Base-by-base conservation (phyloP, 2,888 invertebrate genomes). In the Acrobasis repandana region DNA sequence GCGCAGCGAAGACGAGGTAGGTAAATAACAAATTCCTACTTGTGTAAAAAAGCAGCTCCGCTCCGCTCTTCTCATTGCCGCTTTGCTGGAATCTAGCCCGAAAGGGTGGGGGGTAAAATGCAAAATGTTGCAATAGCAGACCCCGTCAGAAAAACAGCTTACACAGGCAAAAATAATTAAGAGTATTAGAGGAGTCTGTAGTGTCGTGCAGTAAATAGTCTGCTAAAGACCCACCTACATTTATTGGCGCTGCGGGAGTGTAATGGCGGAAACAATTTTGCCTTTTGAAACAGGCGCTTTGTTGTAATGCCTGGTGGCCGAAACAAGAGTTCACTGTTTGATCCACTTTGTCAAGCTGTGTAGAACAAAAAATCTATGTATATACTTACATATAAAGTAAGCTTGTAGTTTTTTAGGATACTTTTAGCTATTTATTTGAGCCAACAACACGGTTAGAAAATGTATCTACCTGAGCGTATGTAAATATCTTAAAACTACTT, bases 151-250 rank as follows among this genome's bases (percentile, higher is more conserved):
- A 88, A 90, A 90, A 90, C 88, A 90, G 90, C 90, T 90, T 88
- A 87, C 88, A 88, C 86, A 83, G 83, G 89, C 90, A 88, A 90
- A 90, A 91, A 91, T 90, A 90, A 90, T 90, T 90, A 91, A 90
- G 90, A 89, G 88, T 86, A 90, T 90, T 90, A 90, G 88, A 83
- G 76, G 80, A 88, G 87, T 87, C 83, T 83, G 79, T 78, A 86
- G 80, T 85, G 86, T 86, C 88, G 86, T 87, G 82, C 85, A 86
- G 83, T 90, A 88, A 91, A 91, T 90, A 88, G 83, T 84, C 85
- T 83, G 85, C 85, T 90, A 90, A 90, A 88, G 86, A 88, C 88
- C 88, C 88, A 87, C 85, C 88, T 89, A 89, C 87, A 88, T 90
- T 88, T 90, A 90, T 90, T 88, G 88, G 90, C 77, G 80, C 77